These are phyloP conservation scores for Conus canariensis DNA, from an alignment of 2,888 invertebrate genomes.

Conservation along the genomic window DNA sequence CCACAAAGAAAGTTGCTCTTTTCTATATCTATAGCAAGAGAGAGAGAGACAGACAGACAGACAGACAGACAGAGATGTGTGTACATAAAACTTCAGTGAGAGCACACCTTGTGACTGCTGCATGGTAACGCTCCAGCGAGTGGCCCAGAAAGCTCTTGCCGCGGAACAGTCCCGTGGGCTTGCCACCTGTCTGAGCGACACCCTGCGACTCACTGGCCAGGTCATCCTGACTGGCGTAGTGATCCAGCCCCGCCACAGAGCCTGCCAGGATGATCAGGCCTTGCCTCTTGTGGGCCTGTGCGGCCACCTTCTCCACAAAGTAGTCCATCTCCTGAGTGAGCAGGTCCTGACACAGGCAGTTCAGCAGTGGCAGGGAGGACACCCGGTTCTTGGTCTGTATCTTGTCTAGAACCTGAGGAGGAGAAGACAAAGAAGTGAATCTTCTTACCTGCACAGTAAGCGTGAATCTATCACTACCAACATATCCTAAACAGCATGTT, in stretches of 20 bases:
- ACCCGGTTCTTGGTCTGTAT: slow-evolving; percentile 39
- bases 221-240: slow-evolving; percentile 1
- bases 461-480: too few species aligned
- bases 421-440: too few species aligned
- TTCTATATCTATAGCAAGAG: too few species aligned
- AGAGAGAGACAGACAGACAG: too few species aligned
- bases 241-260: slow-evolving; percentile 14
- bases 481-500: too few species aligned
- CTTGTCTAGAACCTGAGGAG: slow-evolving; percentile 44
- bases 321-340: slow-evolving; percentile 50
- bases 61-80: too few species aligned
- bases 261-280: slow-evolving; percentile 49
- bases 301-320: slow-evolving; percentile 49
- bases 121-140: slow-evolving; percentile 44
- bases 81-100: too few species aligned
- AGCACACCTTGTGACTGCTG: slow-evolving; percentile 45
- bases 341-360: slow-evolving; percentile 48
- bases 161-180: slow-evolving; percentile 60
- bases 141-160: slow-evolving; percentile 62
- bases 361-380: slow-evolving; percentile 47
- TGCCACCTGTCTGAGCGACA: neutral
- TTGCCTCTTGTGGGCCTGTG: slow-evolving; percentile 43
- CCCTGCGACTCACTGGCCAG: neutral
- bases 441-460: too few species aligned
- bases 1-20: too few species aligned